Evolutionary conservation across 2,888 invertebrate genomes (phyloP), one percentile per base, ranked within the genome.

Genomic region (Zaprionus bogoriensis): DNA sequence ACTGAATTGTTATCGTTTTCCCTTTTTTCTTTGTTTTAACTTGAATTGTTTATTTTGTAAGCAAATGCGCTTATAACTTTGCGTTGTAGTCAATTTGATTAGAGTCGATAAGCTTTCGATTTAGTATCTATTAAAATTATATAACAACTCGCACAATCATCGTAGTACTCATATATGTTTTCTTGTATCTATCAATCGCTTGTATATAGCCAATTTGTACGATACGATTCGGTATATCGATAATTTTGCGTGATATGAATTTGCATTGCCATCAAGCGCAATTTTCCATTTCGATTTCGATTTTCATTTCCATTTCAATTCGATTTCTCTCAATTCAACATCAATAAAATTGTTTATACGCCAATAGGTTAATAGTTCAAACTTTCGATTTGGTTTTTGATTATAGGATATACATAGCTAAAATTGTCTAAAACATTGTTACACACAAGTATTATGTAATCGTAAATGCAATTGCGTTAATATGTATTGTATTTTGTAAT

Each of bases 281-380:
- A 51, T 39, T 52, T 32, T 50, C 36, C 41, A 41, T 48, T 60
- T 59, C 58, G 25, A 14, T 32, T 62, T 53, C 36, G 36, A 53
- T 10, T 52, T 19, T 7, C n/a, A n/a, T n/a, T n/a, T n/a, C n/a
- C n/a, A n/a, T 51, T 51, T 25, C 28, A 17, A 45, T 41, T 59
- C 53, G 25, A 36, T 77, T 57, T 65, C 14, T n/a, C n/a, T n/a
- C 17, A n/a, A 55, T 67, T 82, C 60, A 82, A 86, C 84, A 80
- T 80, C 67, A 67, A 86, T 86, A 86, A 83, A 83, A 85, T 85
- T 75, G 71, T 85, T 74, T 59, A 85, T 69, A 70, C 70, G 78
- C 82, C 81, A 79, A 80, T 82, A 69, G 54, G 47, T 57, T 61
- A 73, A 72, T 71, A 70, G 72, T 83, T 70, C 72, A 17, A 32